A percentile compares a stretch with the other conserved stretches of the same genome.
Conservation (phyloP, 2,113 vertebrate genomes). For the Barnardius zonarius region DNA sequence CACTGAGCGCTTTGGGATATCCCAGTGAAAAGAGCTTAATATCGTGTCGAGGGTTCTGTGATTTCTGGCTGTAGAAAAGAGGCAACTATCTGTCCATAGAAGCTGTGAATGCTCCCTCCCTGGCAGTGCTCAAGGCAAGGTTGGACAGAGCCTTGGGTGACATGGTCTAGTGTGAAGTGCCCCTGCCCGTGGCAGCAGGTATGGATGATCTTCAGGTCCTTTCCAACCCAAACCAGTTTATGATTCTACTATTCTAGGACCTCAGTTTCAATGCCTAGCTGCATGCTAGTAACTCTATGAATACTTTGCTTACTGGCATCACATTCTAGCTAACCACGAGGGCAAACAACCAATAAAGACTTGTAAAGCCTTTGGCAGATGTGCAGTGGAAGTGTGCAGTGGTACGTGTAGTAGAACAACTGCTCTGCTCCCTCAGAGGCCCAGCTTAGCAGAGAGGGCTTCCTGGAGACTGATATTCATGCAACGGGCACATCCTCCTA, state of each 20-base stretch:
- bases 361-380: neutral
- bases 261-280: neutral
- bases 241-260: neutral
- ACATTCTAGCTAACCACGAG: rapidly evolving
- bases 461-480: neutral
- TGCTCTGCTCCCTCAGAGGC: neutral
- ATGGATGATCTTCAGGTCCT: neutral
- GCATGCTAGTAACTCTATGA: neutral
- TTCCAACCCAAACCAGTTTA: neutral
- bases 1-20: neutral
- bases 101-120: neutral
- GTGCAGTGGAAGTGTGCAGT: rapidly evolving
- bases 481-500: neutral
- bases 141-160: neutral
- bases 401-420: neutral
- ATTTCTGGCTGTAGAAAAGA: neutral
- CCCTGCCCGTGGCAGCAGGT: neutral
- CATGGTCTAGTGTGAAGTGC: neutral
- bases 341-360: neutral
- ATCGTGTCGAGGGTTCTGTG: neutral
- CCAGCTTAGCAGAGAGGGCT: neutral
- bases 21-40: neutral
- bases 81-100: neutral
- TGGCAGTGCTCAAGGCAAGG: neutral
- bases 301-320: neutral